Conservation (phyloP, 2,888 invertebrate species). For the Mythimna loreyi region DNA sequence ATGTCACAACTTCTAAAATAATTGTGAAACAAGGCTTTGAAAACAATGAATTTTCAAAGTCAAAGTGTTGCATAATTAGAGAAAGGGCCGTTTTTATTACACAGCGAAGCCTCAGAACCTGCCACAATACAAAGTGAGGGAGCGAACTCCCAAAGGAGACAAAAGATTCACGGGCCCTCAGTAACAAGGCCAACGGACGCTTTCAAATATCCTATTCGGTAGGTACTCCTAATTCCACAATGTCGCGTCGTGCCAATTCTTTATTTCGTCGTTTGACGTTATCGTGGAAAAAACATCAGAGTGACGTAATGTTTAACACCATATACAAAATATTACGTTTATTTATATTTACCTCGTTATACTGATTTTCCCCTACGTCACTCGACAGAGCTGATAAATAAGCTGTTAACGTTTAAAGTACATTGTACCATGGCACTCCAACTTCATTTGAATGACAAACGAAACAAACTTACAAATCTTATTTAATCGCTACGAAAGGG, state of each 20-base stretch:
- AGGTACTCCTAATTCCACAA: constrained; percentile 52
- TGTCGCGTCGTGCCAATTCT: constrained; percentile 49
- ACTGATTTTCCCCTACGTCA: constrained; percentile 38
- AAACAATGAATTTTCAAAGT: constrained; percentile 43
- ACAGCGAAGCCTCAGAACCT: constrained; percentile 55
- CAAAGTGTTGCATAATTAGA: constrained; percentile 58
- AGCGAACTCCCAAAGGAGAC: constrained; percentile 67
- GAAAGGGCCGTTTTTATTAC: constrained; percentile 59
- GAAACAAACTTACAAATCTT: constrained; percentile 15
- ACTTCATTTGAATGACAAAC: constrained; percentile 20
- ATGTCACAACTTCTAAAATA: constrained; percentile 9
- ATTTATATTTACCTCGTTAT: constrained; percentile 25
- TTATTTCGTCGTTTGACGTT: constrained; percentile 57
- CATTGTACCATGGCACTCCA: constrained; percentile 9
- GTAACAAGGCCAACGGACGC: constrained; percentile 64
- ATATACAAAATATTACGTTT: constrained; percentile 21
- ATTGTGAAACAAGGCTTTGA: constrained; percentile 33
- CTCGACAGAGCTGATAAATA: not conserved
- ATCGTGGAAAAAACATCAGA: constrained; percentile 36
- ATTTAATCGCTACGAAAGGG: constrained; percentile 26
- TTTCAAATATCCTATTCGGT: constrained; percentile 64
- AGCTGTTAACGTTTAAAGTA: constrained; percentile 9
- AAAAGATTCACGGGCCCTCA: constrained; percentile 71
- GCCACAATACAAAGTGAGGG: constrained; percentile 63
- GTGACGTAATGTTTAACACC: constrained; percentile 32